phyloP scores from a whole-genome alignment of 2,113 vertebrate species.

The Lates calcarifer region DNA sequence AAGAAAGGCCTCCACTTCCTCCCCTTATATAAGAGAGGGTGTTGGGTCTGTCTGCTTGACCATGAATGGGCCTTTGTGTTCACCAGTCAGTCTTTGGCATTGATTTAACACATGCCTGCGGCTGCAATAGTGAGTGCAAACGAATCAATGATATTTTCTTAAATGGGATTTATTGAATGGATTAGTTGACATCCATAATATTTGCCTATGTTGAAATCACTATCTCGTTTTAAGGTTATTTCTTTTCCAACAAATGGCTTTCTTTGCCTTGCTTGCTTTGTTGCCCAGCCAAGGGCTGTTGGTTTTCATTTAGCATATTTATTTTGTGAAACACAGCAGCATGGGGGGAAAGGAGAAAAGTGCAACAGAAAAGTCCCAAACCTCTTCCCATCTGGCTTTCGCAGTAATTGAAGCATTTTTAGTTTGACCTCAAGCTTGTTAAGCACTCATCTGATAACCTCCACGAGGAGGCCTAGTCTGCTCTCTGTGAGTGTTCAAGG shows the following conservation, averaged over 20 bases:
- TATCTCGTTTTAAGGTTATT: conserved; percentile 30
- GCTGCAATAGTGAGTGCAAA: conserved; percentile 39
- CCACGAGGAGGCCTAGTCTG: conserved; percentile 5
- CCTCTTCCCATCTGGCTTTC: conserved; percentile 37
- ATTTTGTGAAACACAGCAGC: conserved; percentile 7
- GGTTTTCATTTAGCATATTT: conserved; percentile 42
- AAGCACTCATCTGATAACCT: conserved; percentile 53
- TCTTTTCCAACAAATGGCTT: conserved; percentile 22
- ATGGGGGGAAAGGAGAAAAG: not conserved
- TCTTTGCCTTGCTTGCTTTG: conserved; percentile 6
- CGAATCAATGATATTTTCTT: conserved; percentile 59
- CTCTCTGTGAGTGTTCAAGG: not conserved
- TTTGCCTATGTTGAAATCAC: conserved; percentile 21
- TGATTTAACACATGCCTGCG: conserved; percentile 49
- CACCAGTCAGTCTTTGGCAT: conserved; percentile 46
- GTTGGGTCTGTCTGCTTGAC: conserved; percentile 53
- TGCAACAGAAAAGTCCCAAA: conserved; percentile 32
- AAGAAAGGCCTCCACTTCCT: conserved; percentile 51
- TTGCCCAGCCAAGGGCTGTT: conserved; percentile 4
- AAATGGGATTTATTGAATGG: conserved; percentile 50
- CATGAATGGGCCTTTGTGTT: conserved; percentile 73
- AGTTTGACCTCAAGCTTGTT: conserved; percentile 56
- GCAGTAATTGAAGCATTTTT: conserved; percentile 39
- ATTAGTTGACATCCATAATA: conserved; percentile 34
- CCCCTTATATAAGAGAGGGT: conserved; percentile 49